Evolutionary conservation across 2,888 invertebrate species (phyloP), one percentile per base, ranked within the genome.

Genomic region (Alentia gelatinosa): DNA sequence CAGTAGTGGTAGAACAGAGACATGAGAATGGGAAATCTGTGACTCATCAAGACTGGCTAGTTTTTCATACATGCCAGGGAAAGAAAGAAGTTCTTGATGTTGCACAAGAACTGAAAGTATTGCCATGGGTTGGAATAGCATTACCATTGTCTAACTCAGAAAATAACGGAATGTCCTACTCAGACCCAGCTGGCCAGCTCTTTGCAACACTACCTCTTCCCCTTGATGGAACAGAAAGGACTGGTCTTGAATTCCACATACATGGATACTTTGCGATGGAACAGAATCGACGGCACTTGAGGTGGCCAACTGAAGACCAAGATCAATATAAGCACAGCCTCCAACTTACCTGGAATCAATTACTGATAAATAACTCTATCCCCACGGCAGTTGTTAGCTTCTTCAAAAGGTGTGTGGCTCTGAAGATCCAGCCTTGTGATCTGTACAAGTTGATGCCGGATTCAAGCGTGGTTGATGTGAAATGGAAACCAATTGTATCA

Each of bases 101-200:
- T 56, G 93, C 93, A 23, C 40, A 90, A 1, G 63, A 91, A 15
- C 89, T 93, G n/a, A 75, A 47, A 23, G 86, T 86, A 0, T 86
- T 88, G 19, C 93, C 93, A 1, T 92, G 91, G 89, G 93, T 93
- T n/a, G 92, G 93, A 23, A 90, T 92, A 19, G 93, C 93, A 5
- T 1, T 86, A 15, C 86, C 23, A 1, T 50, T 86, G 47, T 39
- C 37, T 26, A 37, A 9, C 0, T 9, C 47, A 12, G 47, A 19
- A 33, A 19, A 30, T 1, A 39, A 39, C 35, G 68, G n/a, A 23
- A n/a, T 19, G 1, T 3, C 26, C 3, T 7, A 3, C 23, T 47
- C 30, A 26, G 33, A 90, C 30, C 75, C 91, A 26, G 37, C 42
- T 3, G 92, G 92, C 40, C 91, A 90, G n/a, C 42, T 92, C n/a